Conservation (phyloP, 1,140 invertebrate genomes). For the Sinella curviseta region DNA sequence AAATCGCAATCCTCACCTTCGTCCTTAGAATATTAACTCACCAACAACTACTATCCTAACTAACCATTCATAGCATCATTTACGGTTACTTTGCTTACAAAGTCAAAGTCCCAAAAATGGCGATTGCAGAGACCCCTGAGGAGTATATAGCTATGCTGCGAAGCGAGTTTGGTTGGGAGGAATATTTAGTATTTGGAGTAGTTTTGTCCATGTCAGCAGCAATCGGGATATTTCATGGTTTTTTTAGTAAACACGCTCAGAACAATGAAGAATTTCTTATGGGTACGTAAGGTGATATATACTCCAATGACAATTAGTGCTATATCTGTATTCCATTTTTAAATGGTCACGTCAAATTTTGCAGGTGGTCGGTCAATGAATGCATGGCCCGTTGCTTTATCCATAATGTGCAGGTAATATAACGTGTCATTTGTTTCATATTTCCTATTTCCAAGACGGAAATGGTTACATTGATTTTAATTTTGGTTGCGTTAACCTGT, state of each 20-base stretch:
- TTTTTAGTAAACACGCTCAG: background rate
- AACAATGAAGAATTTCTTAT: conserved; percentile 27
- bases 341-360: too few species aligned
- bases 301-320: background rate
- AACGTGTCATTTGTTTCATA: background rate
- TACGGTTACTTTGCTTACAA: too few species aligned
- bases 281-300: conserved; percentile 1
- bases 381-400: conserved; percentile 37
- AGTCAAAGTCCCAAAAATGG: too few species aligned
- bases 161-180: conserved; percentile 11
- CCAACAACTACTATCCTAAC: too few species aligned
- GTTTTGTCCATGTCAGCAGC: background rate
- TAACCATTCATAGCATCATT: too few species aligned
- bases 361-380: conserved; percentile 34
- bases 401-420: conserved; percentile 29
- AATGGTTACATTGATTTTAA: background rate
- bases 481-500: too few species aligned
- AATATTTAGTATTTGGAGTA: background rate
- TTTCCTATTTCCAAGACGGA: too few species aligned
- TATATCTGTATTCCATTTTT: too few species aligned
- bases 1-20: too few species aligned
- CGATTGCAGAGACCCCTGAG: background rate
- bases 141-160: background rate
- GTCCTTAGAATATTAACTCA: too few species aligned
- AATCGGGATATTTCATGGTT: conserved; percentile 18